Percentiles rank a stretch among this genome's conserved stretches.
Conservation (phyloP, 1,140 invertebrate species). For the Adelges cooleyi region DNA sequence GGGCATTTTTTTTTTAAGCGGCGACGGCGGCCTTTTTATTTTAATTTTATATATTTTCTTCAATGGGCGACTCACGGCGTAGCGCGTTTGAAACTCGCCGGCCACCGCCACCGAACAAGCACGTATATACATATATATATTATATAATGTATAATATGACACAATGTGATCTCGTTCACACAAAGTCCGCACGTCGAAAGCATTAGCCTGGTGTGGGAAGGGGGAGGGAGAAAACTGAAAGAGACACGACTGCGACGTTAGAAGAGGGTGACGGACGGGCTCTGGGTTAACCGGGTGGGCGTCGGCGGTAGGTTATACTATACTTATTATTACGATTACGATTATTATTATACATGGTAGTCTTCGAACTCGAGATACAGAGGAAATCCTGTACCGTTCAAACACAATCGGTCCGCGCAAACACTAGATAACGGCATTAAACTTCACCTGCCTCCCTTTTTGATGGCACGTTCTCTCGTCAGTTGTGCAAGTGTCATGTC, state of each 20-base stretch:
- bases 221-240: no score
- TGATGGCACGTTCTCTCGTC: conserved; percentile 1
- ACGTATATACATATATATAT: not conserved
- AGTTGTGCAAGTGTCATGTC: not conserved
- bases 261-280: not conserved
- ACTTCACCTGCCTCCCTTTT: not conserved
- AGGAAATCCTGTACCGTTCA: conserved; percentile 20
- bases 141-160: not conserved
- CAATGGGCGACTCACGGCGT: no score
- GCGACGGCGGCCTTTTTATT: not conserved
- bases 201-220: no score
- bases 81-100: conserved; percentile 7
- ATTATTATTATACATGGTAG: not conserved
- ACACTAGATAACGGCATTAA: conserved; percentile 11
- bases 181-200: no score
- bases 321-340: not conserved
- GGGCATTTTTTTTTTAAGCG: not conserved
- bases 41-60: no score
- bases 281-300: not conserved
- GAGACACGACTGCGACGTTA: no score
- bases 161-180: no score
- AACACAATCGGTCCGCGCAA: conserved; percentile 1
- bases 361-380: not conserved
- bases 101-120: not conserved
- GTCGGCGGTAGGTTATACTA: not conserved